Conservation (phyloP, 2,113 vertebrate species). For the Amia ocellicauda region DNA sequence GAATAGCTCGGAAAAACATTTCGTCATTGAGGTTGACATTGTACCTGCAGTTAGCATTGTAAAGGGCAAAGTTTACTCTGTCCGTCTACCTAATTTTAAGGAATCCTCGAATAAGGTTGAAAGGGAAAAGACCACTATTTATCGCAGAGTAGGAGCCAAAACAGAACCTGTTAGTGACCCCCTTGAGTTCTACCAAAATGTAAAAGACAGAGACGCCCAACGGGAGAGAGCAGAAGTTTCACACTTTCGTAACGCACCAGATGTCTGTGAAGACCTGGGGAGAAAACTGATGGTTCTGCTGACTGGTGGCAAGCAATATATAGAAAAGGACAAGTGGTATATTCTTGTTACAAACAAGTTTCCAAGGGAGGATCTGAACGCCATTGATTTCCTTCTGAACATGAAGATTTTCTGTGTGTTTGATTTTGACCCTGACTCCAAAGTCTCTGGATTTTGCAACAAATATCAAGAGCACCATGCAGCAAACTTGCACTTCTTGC, state of each 20-base stretch:
- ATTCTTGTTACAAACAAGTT: constrained; percentile 74
- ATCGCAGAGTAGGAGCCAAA: constrained; percentile 66
- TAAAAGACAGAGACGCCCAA: constrained; percentile 52
- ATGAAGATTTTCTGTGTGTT: constrained; percentile 76
- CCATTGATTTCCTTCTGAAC: constrained; percentile 62
- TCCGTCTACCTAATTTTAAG: constrained; percentile 66
- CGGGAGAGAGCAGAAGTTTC: constrained; percentile 64
- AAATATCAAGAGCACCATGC: constrained; percentile 58
- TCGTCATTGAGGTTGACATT: constrained; percentile 75
- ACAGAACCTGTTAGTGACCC: constrained; percentile 55
- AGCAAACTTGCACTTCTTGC: constrained; percentile 62
- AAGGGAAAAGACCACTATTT: constrained; percentile 46
- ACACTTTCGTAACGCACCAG: constrained; percentile 18
- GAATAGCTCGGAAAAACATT: constrained; percentile 51
- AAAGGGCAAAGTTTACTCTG: constrained; percentile 49
- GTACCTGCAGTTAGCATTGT: constrained; percentile 58
- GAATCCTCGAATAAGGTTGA: constrained; percentile 55
- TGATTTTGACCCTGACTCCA: constrained; percentile 77
- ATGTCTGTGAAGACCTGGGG: constrained; percentile 52
- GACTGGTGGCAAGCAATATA: constrained; percentile 66
- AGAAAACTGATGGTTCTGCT: constrained; percentile 65
- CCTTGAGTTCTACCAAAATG: constrained; percentile 46
- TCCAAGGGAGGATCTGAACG: constrained; percentile 49
- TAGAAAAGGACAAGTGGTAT: constrained; percentile 66
- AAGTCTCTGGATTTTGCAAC: constrained; percentile 61